phyloP scores from a whole-genome alignment of 2,113 vertebrate genomes.

The Pleuronectes platessa region DNA sequence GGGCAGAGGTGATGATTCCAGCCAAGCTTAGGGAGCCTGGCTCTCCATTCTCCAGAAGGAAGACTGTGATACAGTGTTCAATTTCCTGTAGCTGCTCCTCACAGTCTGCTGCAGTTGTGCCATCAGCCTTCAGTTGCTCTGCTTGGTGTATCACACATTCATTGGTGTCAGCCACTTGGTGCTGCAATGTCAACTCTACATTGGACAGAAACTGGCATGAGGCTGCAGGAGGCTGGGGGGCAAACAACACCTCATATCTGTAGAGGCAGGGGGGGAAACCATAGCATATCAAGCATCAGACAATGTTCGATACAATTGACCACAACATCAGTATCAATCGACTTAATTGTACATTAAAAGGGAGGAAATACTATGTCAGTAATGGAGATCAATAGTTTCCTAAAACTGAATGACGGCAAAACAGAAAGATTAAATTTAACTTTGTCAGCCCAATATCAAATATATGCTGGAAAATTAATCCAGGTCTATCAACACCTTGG shows the following conservation, averaged over 20 bases:
- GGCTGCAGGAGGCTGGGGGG: constrained; percentile 87
- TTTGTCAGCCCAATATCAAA: no score
- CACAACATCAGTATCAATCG: no score
- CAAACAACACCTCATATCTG: constrained; percentile 94
- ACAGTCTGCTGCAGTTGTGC: constrained; percentile 87
- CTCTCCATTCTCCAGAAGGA: constrained; percentile 93
- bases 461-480: no score
- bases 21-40: constrained; percentile 91
- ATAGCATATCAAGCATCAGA: neutral
- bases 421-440: no score
- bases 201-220: constrained; percentile 90
- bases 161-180: constrained; percentile 91
- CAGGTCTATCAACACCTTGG: no score
- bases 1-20: constrained; percentile 92
- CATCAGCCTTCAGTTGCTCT: constrained; percentile 94
- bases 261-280: neutral
- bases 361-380: no score
- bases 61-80: constrained; percentile 94
- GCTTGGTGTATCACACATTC: constrained; percentile 89
- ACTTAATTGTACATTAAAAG: no score
- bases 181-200: constrained; percentile 92
- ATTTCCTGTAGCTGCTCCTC: constrained; percentile 98
- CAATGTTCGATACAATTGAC: neutral
- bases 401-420: no score
- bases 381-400: no score